phyloP scores from a whole-genome alignment of 2,797 vertebrate species.

The Otus scops region DNA sequence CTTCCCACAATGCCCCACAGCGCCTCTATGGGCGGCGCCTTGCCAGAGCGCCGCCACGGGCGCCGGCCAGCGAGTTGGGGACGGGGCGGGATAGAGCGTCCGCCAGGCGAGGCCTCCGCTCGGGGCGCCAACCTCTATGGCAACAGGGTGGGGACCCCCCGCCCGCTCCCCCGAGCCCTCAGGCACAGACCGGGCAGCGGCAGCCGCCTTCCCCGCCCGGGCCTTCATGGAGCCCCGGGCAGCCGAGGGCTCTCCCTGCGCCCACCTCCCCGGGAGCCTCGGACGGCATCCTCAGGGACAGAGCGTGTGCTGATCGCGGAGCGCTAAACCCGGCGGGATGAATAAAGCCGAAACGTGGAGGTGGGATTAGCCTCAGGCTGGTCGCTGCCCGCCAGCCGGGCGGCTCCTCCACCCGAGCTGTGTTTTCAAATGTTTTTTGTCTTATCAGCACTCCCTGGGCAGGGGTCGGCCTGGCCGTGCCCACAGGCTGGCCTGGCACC shows the following conservation, averaged over 20 bases:
- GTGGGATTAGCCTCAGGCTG: fast-evolving
- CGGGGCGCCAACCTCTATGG: fast-evolving
- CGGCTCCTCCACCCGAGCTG: fast-evolving
- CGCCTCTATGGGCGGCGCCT: not conserved
- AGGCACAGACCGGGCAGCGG: not conserved
- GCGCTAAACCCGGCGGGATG: not conserved
- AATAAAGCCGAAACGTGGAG: fast-evolving
- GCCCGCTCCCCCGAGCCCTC: fast-evolving
- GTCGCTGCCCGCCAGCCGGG: fast-evolving
- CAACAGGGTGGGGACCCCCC: fast-evolving
- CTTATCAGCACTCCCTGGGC: not conserved
- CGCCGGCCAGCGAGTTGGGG: fast-evolving
- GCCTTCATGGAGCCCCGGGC: no score
- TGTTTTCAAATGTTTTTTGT: not conserved
- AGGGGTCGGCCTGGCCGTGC: not conserved
- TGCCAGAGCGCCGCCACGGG: not conserved
- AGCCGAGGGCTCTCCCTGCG: no score
- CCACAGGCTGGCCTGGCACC: fast-evolving
- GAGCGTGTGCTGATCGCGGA: fast-evolving
- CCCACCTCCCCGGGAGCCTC: not conserved
- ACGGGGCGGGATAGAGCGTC: not conserved
- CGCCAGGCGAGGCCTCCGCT: no score
- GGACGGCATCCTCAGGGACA: not conserved
- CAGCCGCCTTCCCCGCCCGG: not conserved
- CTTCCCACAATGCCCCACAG: constrained; percentile 49